These are phyloP conservation scores for Paratrypauchen microcephalus DNA, from an alignment of 2,797 vertebrate genomes.

Conservation along the genomic window DNA sequence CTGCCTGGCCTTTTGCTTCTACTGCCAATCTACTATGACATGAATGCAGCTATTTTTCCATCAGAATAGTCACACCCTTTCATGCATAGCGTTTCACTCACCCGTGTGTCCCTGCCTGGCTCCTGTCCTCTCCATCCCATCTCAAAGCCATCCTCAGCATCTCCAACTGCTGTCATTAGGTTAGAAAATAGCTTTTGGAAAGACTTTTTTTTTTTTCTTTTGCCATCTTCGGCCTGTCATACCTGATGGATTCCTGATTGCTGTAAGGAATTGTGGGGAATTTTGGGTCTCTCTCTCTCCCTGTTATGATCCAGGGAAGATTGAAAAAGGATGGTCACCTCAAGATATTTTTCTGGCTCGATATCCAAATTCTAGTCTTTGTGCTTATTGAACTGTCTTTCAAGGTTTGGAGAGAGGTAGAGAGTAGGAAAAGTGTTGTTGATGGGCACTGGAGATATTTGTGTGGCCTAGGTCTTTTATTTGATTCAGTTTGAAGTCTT, in stretches of 20 bases:
- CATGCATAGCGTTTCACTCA: conserved; percentile 65
- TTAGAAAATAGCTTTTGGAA: conserved; percentile 66
- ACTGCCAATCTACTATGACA: conserved; percentile 46
- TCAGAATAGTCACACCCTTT: conserved; percentile 60
- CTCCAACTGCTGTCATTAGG: conserved; percentile 42
- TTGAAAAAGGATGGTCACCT: conserved; percentile 67
- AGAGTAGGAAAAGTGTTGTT: conserved; percentile 47
- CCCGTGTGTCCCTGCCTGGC: conserved; percentile 57
- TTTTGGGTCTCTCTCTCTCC: conserved; percentile 37
- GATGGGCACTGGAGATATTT: conserved; percentile 71
- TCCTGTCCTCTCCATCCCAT: conserved; percentile 58
- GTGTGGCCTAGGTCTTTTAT: background rate
- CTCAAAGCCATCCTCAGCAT: conserved; percentile 57
- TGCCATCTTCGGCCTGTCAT: conserved; percentile 63
- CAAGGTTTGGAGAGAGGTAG: conserved; percentile 32
- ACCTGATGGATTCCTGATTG: conserved; percentile 68
- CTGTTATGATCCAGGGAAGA: conserved; percentile 60
- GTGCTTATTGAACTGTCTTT: conserved; percentile 58
- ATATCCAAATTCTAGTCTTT: conserved; percentile 53
- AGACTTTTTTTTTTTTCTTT: conserved; percentile 50
- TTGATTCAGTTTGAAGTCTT: background rate
- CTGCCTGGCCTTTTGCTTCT: conserved; percentile 41
- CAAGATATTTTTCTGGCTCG: conserved; percentile 32
- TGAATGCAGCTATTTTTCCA: conserved; percentile 59
- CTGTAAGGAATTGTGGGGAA: conserved; percentile 68